phyloP scores from a whole-genome alignment of 2,797 vertebrate species.

The Oryzias dopingdopingensis region DNA sequence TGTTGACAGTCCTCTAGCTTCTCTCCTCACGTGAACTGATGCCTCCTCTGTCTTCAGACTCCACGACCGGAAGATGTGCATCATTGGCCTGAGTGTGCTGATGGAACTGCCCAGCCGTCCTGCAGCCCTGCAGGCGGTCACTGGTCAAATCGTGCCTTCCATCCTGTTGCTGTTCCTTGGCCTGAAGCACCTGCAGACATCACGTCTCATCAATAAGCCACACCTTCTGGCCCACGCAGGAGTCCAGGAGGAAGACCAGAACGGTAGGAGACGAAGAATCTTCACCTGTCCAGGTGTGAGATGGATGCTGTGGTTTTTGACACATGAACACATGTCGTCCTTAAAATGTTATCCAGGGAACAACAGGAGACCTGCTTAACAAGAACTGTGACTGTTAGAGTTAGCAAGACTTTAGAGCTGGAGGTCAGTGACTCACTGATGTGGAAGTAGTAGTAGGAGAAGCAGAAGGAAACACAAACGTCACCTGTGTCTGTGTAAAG shows the following conservation, averaged over 20 bases:
- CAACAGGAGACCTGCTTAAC: too few species aligned
- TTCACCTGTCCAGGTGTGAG: too few species aligned
- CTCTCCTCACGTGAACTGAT: neutral
- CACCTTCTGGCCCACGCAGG: conserved; percentile 74
- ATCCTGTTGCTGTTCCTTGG: conserved; percentile 94
- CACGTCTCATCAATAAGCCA: conserved; percentile 82
- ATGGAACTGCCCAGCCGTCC: conserved; percentile 90
- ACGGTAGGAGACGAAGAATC: conserved; percentile 74
- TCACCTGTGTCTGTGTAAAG: too few species aligned
- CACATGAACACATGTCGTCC: too few species aligned
- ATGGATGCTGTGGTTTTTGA: too few species aligned
- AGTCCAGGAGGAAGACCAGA: conserved; percentile 85
- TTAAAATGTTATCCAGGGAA: too few species aligned
- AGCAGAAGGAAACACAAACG: too few species aligned
- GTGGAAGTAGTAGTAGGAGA: too few species aligned
- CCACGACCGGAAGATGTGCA: conserved; percentile 96
- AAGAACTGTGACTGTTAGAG: too few species aligned
- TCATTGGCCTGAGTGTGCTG: conserved; percentile 92
- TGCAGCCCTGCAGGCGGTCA: conserved; percentile 83
- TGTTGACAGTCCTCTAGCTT: neutral
- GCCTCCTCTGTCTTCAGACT: conserved; percentile 71
- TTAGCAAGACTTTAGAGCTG: too few species aligned
- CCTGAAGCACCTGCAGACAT: conserved; percentile 90
- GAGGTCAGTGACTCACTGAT: too few species aligned
- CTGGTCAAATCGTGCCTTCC: conserved; percentile 88